These are phyloP conservation scores for Eretmochelys imbricata DNA, from an alignment of 2,113 vertebrate genomes.

Conservation along the genomic window DNA sequence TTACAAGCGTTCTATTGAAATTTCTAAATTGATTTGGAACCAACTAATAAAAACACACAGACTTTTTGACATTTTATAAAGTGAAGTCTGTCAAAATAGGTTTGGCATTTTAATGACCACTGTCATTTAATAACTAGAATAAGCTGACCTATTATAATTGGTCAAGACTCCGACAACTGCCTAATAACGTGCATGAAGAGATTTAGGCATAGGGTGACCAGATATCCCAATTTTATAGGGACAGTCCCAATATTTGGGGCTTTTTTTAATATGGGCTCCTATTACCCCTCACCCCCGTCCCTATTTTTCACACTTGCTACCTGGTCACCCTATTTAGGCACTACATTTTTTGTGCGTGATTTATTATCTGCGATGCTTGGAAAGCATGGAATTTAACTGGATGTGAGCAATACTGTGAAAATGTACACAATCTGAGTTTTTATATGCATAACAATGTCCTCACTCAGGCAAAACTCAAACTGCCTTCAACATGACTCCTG, in stretches of 20 bases:
- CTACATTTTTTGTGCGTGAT: slow-evolving; percentile 52
- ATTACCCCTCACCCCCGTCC: too few species aligned
- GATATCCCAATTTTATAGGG: too few species aligned
- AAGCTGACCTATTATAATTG: slow-evolving; percentile 55
- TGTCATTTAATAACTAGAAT: slow-evolving; percentile 73
- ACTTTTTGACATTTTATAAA: slow-evolving; percentile 82
- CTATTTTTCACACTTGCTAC: too few species aligned
- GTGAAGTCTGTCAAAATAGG: slow-evolving; percentile 76
- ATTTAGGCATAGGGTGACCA: neutral
- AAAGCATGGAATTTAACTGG: slow-evolving; percentile 7
- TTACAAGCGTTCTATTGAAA: slow-evolving; percentile 80
- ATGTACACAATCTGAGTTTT: neutral
- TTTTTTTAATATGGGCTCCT: too few species aligned
- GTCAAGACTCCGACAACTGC: slow-evolving; percentile 39
- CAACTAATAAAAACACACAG: slow-evolving; percentile 81
- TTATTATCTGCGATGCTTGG: slow-evolving; percentile 44
- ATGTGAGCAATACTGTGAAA: accelerated
- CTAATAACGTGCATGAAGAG: slow-evolving; percentile 35
- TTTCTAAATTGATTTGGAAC: slow-evolving; percentile 80
- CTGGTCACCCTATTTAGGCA: neutral
- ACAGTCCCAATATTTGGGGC: too few species aligned
- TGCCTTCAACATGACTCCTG: neutral
- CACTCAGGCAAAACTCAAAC: neutral
- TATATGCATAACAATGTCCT: neutral
- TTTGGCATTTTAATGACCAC: slow-evolving; percentile 77